Conservation (phyloP, 2,113 vertebrate genomes). For the Propithecus coquereli region DNA sequence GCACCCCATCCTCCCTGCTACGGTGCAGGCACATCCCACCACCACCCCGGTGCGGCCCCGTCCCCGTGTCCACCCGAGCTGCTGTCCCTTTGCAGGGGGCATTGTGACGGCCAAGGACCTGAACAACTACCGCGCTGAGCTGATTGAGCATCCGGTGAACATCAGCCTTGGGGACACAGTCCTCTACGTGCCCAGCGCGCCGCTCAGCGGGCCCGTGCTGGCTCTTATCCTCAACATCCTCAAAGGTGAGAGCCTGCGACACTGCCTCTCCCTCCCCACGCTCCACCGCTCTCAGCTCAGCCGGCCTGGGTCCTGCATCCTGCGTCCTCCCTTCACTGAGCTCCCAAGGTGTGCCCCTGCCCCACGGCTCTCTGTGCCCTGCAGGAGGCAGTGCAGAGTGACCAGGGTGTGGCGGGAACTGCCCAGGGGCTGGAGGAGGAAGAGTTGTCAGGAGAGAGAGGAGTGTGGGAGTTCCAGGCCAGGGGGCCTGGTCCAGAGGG, state of each 20-base stretch:
- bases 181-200: slow-evolving; percentile 88
- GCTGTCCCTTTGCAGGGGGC: slow-evolving; percentile 86
- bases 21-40: not conserved
- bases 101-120: slow-evolving; percentile 92
- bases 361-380: not conserved
- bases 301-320: not conserved
- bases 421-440: not conserved
- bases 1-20: not conserved
- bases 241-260: slow-evolving; percentile 82
- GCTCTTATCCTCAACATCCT: slow-evolving; percentile 94
- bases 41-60: too few relatives aligned
- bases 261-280: not conserved
- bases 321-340: not conserved
- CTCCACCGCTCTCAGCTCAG: not conserved
- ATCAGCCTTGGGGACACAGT: slow-evolving; percentile 84
- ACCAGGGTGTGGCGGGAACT: too few relatives aligned
- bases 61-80: not conserved
- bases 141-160: slow-evolving; percentile 86
- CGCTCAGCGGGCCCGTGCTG: slow-evolving; percentile 93
- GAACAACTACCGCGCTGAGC: slow-evolving; percentile 82
- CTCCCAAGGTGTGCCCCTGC: too few relatives aligned
- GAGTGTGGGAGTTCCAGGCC: too few relatives aligned
- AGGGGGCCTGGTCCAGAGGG: not conserved
- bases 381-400: not conserved
- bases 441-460: not conserved